Conservation (phyloP, 2,113 vertebrate genomes). For the Aphyosemion australe region DNA sequence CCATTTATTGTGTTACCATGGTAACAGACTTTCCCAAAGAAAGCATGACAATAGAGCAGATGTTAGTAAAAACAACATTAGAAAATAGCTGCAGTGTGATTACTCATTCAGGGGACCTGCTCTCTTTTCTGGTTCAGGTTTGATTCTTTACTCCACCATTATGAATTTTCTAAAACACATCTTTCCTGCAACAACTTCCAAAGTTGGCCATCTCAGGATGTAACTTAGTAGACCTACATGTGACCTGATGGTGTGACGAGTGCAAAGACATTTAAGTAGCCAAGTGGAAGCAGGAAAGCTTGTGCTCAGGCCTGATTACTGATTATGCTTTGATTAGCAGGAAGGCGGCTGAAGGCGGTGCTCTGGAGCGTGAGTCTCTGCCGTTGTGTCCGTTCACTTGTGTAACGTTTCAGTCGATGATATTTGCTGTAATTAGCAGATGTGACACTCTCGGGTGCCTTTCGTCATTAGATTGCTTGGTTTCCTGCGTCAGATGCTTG, state of each 20-base stretch:
- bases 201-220: too few relatives aligned
- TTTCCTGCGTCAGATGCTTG: conserved; percentile 42
- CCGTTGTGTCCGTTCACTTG: too few relatives aligned
- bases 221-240: too few relatives aligned
- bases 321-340: conserved; percentile 66
- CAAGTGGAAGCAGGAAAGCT: conserved; percentile 53
- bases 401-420: conserved; percentile 38
- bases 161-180: not conserved
- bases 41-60: conserved; percentile 15
- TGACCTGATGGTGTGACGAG: conserved; percentile 30
- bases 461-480: conserved; percentile 41
- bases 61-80: too few relatives aligned
- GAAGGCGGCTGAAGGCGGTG: conserved; percentile 35
- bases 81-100: too few relatives aligned
- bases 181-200: not conserved
- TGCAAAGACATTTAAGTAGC: conserved; percentile 20
- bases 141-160: too few relatives aligned
- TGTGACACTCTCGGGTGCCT: too few relatives aligned
- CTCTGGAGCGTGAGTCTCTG: conserved; percentile 22
- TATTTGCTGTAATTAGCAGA: conserved; percentile 73
- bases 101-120: not conserved
- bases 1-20: conserved; percentile 26
- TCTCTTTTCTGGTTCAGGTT: too few relatives aligned
- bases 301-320: conserved; percentile 72
- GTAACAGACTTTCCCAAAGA: conserved; percentile 25